phyloP scores from a whole-genome alignment of 2,888 invertebrate genomes.

The Allolobophora icterica region DNA sequence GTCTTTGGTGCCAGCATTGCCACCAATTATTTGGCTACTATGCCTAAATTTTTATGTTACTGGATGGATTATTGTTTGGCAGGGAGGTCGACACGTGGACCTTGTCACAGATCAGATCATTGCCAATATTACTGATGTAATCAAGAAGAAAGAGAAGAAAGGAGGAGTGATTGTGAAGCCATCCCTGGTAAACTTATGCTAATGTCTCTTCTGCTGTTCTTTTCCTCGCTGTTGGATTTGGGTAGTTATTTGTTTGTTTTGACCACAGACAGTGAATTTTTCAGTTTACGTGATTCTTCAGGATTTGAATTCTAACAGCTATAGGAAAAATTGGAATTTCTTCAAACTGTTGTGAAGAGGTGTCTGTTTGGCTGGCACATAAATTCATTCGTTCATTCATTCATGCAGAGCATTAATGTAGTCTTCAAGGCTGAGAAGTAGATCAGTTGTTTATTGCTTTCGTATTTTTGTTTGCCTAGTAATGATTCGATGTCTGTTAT shows the following conservation, averaged over 20 bases:
- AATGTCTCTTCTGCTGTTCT: neutral
- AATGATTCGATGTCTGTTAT: no score
- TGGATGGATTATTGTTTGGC: slow-evolving; percentile 30
- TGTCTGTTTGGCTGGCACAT: no score
- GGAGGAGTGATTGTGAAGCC: slow-evolving; percentile 83
- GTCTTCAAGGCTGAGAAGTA: no score
- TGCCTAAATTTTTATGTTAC: no score
- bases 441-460: no score
- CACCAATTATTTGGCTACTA: neutral
- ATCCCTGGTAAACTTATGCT: slow-evolving; percentile 72
- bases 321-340: no score
- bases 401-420: no score
- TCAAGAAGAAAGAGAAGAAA: slow-evolving; percentile 88
- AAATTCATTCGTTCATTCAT: no score
- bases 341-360: no score
- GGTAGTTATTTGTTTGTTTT: neutral
- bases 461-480: no score
- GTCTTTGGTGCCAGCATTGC: neutral
- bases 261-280: neutral
- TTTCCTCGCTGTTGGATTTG: neutral
- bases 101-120: slow-evolving; percentile 88
- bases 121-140: slow-evolving; percentile 83
- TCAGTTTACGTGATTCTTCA: no score
- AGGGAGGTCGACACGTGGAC: slow-evolving; percentile 95
- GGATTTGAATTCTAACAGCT: no score